Percentiles rank a stretch among this genome's conserved stretches.
phyloP scores from a whole-genome alignment of 2,113 vertebrate species.

The Mobula hypostoma region DNA sequence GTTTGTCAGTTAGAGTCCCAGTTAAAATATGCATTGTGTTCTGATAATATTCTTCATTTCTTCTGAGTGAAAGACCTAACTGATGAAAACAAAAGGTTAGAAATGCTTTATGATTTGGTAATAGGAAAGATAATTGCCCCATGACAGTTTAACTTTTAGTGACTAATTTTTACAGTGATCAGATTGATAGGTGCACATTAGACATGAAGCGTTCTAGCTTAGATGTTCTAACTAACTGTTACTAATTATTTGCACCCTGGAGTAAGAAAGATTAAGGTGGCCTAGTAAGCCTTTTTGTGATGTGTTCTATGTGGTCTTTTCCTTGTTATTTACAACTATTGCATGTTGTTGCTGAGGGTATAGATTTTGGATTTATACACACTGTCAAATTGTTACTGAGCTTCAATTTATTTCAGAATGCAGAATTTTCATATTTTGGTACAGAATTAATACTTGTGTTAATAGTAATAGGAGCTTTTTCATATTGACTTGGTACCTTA shows the following conservation, averaged over 20 bases:
- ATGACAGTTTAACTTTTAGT: background rate
- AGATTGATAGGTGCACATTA: background rate
- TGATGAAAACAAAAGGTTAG: background rate
- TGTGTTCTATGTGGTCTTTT: background rate
- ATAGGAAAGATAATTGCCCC: background rate
- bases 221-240: background rate
- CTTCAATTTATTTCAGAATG: conserved; percentile 1
- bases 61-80: background rate
- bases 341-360: background rate
- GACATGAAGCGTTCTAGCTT: background rate
- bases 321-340: background rate
- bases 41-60: background rate
- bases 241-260: background rate
- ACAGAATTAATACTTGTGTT: background rate
- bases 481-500: background rate
- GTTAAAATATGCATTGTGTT: background rate
- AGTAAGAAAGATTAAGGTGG: background rate
- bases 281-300: background rate
- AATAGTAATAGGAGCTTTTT: background rate
- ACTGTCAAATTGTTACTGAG: background rate
- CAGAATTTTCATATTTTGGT: background rate
- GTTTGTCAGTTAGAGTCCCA: background rate
- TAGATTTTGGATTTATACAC: background rate
- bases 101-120: background rate
- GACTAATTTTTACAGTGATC: background rate